Base-by-base conservation (phyloP, 2,888 invertebrate genomes). In the Drosophila birchii region DNA sequence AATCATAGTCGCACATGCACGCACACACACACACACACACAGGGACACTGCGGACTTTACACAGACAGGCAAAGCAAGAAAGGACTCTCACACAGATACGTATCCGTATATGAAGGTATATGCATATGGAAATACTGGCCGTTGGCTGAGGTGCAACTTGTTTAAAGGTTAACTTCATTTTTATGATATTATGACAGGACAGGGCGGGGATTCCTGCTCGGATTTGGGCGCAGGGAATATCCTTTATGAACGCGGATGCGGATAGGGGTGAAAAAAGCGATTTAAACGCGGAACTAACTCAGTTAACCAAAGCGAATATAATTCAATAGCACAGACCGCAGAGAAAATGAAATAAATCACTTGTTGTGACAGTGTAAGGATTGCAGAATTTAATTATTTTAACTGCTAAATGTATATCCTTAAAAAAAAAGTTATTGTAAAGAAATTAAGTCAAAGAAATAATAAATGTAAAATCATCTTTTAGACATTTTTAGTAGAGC, bases 1-100 rank as follows among this genome's bases (percentile, higher is more conserved):
- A 86, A 86, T 86, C 81, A 84, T 83, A 90, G 85, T 86, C 85
- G 88, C 88, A 89, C 88, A 86, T 81, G 89, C 81, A 86, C 79
- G 68, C 47, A 29, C 75, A 75, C 70, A 75, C 76, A 75, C 53
- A 69, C 58, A 60, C 60, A 70, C 56, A 49, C 32, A 70, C 41
- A 41, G 56, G 61, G 60, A 66, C 85, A 81, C 55, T 81, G 81
- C 80, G 86, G 77, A 79, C 79, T 69, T 76, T 75, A 59, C 78
- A 71, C 68, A 75, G 64, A 75, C 70, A 75, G 32, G 61, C 55
- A 68, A 38, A 55, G 58, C 55, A 39, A 75, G 78, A 62, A 58
- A 57, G 72, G 61, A 54, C 63, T 41, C 45, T 61, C 38, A 12
- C 47, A 16, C 16, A 23, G 29, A 29, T 20, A 34, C 51, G n/a